A percentile compares a stretch with the other conserved stretches of the same genome.
phyloP scores from a whole-genome alignment of 2,888 invertebrate species.

The Lycia hirtaria region DNA sequence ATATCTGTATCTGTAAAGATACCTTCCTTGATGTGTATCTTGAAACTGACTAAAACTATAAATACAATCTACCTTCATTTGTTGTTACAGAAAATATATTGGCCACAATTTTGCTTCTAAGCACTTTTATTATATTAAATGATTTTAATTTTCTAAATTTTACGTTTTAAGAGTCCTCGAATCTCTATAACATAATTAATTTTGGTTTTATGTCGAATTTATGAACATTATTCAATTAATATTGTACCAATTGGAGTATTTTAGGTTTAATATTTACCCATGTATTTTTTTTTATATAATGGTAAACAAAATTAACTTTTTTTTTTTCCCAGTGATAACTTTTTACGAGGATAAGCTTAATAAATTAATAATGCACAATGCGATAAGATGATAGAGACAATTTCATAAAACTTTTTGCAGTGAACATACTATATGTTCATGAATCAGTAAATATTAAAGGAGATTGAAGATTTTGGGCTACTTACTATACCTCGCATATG shows the following conservation, averaged over 20 bases:
- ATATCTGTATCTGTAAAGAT: too few species aligned
- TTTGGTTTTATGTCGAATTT: constrained; percentile 29
- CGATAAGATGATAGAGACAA: not conserved
- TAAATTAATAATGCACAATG: not conserved
- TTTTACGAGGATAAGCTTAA: not conserved
- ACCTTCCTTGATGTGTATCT: too few species aligned
- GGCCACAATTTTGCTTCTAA: constrained; percentile 21
- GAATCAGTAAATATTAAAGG: too few species aligned
- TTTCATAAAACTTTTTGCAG: not conserved
- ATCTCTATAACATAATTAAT: constrained; percentile 47
- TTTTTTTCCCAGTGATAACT: constrained; percentile 4
- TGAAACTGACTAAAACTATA: not conserved
- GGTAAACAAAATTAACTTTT: not conserved
- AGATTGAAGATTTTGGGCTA: too few species aligned
- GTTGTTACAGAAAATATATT: constrained; percentile 11
- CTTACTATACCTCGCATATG: too few species aligned
- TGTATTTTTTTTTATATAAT: constrained; percentile 9
- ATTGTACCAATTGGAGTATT: constrained; percentile 35
- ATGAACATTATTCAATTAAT: constrained; percentile 20
- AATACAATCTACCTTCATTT: not conserved
- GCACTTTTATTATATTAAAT: constrained; percentile 8
- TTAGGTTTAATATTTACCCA: constrained; percentile 8
- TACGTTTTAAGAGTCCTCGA: constrained; percentile 54
- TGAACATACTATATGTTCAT: too few species aligned
- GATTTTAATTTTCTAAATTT: constrained; percentile 22